Percentiles rank a stretch among this genome's conserved stretches.
Conservation (phyloP, 64 coral and sea anemone genomes). For the Montipora capricornis region DNA sequence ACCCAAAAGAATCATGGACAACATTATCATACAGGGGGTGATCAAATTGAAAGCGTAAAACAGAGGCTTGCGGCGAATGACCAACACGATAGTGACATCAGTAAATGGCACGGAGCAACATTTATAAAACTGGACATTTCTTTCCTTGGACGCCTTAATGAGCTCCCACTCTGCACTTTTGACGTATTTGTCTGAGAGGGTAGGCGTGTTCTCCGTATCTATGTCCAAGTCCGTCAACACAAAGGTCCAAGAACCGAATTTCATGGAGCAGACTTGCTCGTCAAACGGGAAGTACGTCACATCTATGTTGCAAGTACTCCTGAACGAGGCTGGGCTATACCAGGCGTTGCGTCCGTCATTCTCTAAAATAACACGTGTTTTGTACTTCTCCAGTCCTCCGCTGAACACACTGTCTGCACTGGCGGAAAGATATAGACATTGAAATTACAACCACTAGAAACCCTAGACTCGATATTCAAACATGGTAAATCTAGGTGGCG, state of each 20-base stretch:
- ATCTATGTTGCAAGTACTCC: slow-evolving; percentile 79
- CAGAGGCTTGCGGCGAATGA: slow-evolving; percentile 80
- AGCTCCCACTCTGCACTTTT: slow-evolving; percentile 84
- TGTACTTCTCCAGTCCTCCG: slow-evolving; percentile 83
- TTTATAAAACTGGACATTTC: slow-evolving; percentile 45
- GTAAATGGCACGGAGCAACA: slow-evolving; percentile 68
- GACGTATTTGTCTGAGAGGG: slow-evolving; percentile 67
- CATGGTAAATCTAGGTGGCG: too few relatives aligned
- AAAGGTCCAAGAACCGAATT: slow-evolving; percentile 87
- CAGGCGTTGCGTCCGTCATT: slow-evolving; percentile 66
- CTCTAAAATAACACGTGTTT: slow-evolving; percentile 77
- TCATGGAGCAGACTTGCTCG: slow-evolving; percentile 77
- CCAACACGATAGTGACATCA: slow-evolving; percentile 66
- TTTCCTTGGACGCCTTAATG: slow-evolving; percentile 38
- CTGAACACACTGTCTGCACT: slow-evolving; percentile 81
- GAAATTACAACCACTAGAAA: too few relatives aligned
- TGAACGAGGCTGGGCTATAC: slow-evolving; percentile 80
- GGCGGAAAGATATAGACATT: background rate
- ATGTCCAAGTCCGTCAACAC: slow-evolving; percentile 65
- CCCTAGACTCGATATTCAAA: too few relatives aligned
- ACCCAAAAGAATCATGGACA: slow-evolving; percentile 74
- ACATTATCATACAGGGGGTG: slow-evolving; percentile 85
- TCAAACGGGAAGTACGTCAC: slow-evolving; percentile 89
- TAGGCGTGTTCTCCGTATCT: slow-evolving; percentile 29
- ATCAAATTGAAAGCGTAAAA: slow-evolving; percentile 86